Evolutionary conservation across 2,888 invertebrate species (phyloP).

Genomic region (Eristalinus sepulchralis): DNA sequence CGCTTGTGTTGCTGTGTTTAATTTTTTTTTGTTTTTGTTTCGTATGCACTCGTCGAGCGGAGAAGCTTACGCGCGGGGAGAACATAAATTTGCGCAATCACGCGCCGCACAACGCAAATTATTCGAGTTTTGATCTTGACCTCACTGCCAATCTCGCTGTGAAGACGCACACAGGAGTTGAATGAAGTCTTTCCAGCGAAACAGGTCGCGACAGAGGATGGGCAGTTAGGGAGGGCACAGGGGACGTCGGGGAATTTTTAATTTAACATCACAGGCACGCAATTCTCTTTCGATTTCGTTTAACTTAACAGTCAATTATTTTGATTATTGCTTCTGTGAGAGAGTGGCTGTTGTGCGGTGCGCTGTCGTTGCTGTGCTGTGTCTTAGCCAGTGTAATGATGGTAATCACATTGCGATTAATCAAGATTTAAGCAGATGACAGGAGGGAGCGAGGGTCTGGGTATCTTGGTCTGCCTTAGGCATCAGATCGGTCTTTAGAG

Average conservation of each 20-base stretch:
- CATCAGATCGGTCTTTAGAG: not conserved
- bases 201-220: not conserved
- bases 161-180: not conserved
- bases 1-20: slow-evolving; percentile 7
- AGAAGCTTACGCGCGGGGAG: not conserved
- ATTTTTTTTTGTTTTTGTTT: not conserved
- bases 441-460: not conserved
- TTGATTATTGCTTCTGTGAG: not conserved
- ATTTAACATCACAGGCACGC: slow-evolving; percentile 10
- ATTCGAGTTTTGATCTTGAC: slow-evolving; percentile 50
- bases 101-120: slow-evolving; percentile 39
- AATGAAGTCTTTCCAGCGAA: not conserved
- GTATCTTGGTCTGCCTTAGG: not conserved
- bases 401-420: not conserved
- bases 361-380: not conserved
- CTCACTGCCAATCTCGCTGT: not conserved
- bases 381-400: not conserved
- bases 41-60: not conserved
- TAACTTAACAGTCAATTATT: slow-evolving; percentile 29
- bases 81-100: not conserved
- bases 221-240: not conserved
- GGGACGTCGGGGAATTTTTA: not conserved
- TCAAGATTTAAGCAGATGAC: not conserved
- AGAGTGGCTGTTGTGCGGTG: not conserved
- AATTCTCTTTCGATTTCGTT: slow-evolving; percentile 21